These are phyloP conservation scores for Lepidonotus clava DNA, from an alignment of 2,888 invertebrate species.

Conservation along the genomic window DNA sequence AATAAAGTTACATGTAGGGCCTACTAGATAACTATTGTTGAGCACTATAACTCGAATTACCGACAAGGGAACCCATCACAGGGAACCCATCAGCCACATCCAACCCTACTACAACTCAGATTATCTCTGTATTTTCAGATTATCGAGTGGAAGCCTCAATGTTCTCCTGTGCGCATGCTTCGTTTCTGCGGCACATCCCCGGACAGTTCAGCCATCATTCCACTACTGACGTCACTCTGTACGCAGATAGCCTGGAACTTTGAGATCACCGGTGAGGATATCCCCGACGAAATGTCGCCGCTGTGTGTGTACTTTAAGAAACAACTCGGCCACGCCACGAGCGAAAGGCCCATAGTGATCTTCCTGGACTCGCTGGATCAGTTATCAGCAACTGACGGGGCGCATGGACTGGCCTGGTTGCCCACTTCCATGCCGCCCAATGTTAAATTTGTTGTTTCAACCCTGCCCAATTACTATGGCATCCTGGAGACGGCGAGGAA, in stretches of 20 bases:
- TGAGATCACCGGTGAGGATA: constrained; percentile 85
- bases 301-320: constrained; percentile 97
- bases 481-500: constrained; percentile 82
- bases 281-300: constrained; percentile 97
- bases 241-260: constrained; percentile 89
- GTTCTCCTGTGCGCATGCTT: constrained; percentile 90
- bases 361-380: constrained; percentile 98
- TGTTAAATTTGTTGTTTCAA: constrained; percentile 90
- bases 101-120: no score
- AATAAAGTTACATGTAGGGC: no score
- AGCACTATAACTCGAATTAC: no score
- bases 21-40: no score
- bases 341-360: constrained; percentile 88
- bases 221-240: constrained; percentile 96
- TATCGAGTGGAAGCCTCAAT: constrained; percentile 41
- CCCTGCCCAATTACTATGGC: constrained; percentile 65
- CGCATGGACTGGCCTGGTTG: constrained; percentile 97
- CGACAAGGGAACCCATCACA: no score
- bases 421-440: constrained; percentile 93
- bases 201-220: constrained; percentile 96
- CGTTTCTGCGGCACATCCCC: constrained; percentile 98
- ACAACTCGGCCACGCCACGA: constrained; percentile 84
- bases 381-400: constrained; percentile 94
- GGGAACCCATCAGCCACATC: no score
- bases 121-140: no score